Percentiles rank a stretch among this genome's conserved stretches.
Evolutionary conservation across 1,140 invertebrate species (phyloP).

Genomic region (Drosophila tristis): DNA sequence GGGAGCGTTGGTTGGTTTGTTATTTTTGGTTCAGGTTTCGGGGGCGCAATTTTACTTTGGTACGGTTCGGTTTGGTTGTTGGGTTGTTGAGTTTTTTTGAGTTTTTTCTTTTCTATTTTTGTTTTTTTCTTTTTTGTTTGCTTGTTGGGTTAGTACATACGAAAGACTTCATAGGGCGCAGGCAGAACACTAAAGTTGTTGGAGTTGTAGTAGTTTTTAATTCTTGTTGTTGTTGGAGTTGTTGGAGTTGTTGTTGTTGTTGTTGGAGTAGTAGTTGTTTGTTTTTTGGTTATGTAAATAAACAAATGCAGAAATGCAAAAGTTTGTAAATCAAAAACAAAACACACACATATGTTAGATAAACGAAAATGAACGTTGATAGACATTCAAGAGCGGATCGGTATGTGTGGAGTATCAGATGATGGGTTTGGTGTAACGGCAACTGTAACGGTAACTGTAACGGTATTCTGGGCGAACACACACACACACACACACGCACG

Average conservation of each 20-base stretch:
- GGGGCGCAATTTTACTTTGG: slow-evolving; percentile 19
- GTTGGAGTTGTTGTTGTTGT: slow-evolving; percentile 21
- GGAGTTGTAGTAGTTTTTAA: slow-evolving; percentile 1
- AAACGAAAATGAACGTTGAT: slow-evolving; percentile 77
- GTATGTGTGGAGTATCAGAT: slow-evolving; percentile 70
- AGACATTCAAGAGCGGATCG: slow-evolving; percentile 77
- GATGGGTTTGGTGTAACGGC: slow-evolving; percentile 77
- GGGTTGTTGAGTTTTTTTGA: slow-evolving; percentile 1
- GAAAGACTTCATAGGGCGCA: slow-evolving; percentile 84
- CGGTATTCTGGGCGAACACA: slow-evolving; percentile 53
- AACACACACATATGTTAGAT: slow-evolving; percentile 79
- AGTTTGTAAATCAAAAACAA: slow-evolving; percentile 83
- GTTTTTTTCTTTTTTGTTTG: slow-evolving; percentile 15
- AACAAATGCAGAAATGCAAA: slow-evolving; percentile 82
- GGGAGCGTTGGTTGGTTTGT: slow-evolving; percentile 7
- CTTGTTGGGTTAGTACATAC: slow-evolving; percentile 76
- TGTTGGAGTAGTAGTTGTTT: slow-evolving; percentile 24
- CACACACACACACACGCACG: slow-evolving; percentile 28
- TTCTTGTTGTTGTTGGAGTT: slow-evolving; percentile 8
- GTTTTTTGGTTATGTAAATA: slow-evolving; percentile 76
- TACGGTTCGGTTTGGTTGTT: slow-evolving; percentile 24
- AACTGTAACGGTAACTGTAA: slow-evolving; percentile 59
- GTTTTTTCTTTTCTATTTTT: slow-evolving; percentile 16
- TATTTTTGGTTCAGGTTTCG: slow-evolving; percentile 30
- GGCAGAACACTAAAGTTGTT: slow-evolving; percentile 73